Percentiles rank a stretch among this genome's conserved stretches.
Conservation (phyloP, 2,113 vertebrate species). For the Reinhardtius hippoglossoides region DNA sequence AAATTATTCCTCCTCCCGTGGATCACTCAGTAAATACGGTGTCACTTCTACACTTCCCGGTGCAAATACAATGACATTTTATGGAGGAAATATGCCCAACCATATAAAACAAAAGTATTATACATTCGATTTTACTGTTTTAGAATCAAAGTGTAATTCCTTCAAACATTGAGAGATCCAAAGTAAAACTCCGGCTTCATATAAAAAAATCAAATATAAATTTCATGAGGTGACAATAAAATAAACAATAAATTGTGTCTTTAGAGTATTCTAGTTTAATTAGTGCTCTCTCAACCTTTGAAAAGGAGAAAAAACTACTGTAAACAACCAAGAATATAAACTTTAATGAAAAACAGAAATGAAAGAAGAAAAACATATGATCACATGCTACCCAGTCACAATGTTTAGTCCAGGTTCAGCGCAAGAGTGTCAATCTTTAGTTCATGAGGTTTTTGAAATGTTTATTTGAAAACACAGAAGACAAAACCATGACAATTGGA, state of each 20-base stretch:
- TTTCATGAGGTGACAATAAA: neutral
- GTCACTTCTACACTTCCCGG: conserved; percentile 3
- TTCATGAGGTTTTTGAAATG: neutral
- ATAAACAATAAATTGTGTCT: neutral
- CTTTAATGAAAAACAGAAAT: no score
- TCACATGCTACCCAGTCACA: no score
- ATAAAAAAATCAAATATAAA: neutral
- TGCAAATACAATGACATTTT: neutral
- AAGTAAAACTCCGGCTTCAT: neutral
- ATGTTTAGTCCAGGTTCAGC: no score
- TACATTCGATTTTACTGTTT: neutral
- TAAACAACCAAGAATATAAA: no score
- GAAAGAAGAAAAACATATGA: no score
- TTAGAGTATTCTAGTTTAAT: neutral
- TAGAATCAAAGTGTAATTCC: neutral
- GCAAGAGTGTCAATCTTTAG: neutral
- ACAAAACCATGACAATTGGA: neutral
- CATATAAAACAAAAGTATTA: neutral
- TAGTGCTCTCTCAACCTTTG: no score
- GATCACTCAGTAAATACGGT: conserved; percentile 4
- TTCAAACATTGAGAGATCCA: neutral
- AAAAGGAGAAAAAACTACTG: no score
- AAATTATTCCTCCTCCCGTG: neutral
- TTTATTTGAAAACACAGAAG: neutral
- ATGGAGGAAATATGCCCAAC: neutral